Base-by-base conservation (phyloP, 2,797 vertebrate genomes). In the Lagodon rhomboides region DNA sequence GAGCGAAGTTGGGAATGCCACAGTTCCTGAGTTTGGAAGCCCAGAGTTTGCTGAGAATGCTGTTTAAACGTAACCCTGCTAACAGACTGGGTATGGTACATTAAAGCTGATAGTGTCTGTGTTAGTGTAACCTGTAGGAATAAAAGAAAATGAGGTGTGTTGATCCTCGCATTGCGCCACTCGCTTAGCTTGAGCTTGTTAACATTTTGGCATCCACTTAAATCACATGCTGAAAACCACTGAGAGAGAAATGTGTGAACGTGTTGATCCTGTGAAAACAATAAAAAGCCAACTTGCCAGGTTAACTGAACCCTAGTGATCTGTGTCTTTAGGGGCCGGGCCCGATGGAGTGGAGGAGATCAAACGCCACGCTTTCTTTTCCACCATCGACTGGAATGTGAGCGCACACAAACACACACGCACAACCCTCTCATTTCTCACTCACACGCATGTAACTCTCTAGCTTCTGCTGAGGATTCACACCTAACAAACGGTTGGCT, bases 331-430 rank as follows among this genome's bases (percentile, higher is more conserved):
- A 99, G 98, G 98, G 79, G 98, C 98, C 6, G 98, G 98, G 74
- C 95, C 97, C 56, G 98, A 99, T 86, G 97, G 98, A 23, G 98
- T 99, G 90, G 98, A 99, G 91, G 98, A 99, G 96, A 99, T 99
- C 90, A 99, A 99, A 94, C 97, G 96, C 53, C 98, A 99, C 82
- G 94, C 96, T 44, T 99, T 99, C 93, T 99, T 99, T 95, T 96
- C 97, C 85, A 99, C 97, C 84, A 96, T 99, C 91, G 98, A 99
- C 96, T 99, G 98, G 98, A 99, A 98, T 93, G 98, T 99, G 91
- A 98, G 98, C 95, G 5, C 49, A 15, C 47, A 44, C 18, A 43
- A 65, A 67, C 69, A 74, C 54, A n/a, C 77, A 56, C 62, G 56
- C 67, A 60, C 67, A 50, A 5, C 67, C 46, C 47, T 60, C 70